Evolutionary conservation across 2,888 invertebrate genomes (phyloP).

Genomic region (Agrochola litura): DNA sequence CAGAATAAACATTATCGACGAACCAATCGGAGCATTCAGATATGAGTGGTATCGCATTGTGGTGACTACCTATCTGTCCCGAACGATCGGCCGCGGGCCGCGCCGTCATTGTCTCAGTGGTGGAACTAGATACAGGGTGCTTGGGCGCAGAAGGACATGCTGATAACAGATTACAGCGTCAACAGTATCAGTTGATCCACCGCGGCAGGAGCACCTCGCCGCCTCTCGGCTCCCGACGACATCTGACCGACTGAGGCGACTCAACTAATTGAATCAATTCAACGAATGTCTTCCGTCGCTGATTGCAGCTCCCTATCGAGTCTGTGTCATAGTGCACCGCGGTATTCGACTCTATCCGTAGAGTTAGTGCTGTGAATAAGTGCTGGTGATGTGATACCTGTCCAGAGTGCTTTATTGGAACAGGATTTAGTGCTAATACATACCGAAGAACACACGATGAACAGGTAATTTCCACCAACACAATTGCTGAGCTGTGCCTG

Average conservation of each 20-base stretch:
- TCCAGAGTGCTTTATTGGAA: slow-evolving; percentile 18
- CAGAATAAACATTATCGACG: slow-evolving; percentile 80
- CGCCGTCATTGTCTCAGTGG: slow-evolving; percentile 80
- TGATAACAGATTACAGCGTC: slow-evolving; percentile 88
- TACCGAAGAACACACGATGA: slow-evolving; percentile 66
- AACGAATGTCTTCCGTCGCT: slow-evolving; percentile 83
- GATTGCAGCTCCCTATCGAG: slow-evolving; percentile 74
- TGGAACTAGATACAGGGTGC: slow-evolving; percentile 75
- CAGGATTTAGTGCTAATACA: slow-evolving; percentile 13
- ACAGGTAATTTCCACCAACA: slow-evolving; percentile 68
- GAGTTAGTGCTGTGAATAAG: slow-evolving; percentile 64
- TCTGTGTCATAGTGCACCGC: slow-evolving; percentile 54
- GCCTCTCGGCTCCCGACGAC: slow-evolving; percentile 61
- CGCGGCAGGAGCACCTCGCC: slow-evolving; percentile 78
- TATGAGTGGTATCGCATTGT: slow-evolving; percentile 73
- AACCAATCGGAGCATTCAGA: slow-evolving; percentile 84
- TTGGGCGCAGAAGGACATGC: slow-evolving; percentile 73
- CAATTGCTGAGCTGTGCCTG: not conserved
- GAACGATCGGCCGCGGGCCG: slow-evolving; percentile 74
- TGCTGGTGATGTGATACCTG: slow-evolving; percentile 68
- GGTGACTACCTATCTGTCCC: slow-evolving; percentile 75
- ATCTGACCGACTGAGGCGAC: slow-evolving; percentile 64
- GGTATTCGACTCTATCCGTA: slow-evolving; percentile 48
- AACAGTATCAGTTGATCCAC: slow-evolving; percentile 85
- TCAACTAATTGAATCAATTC: slow-evolving; percentile 85